These are phyloP conservation scores for Chlorocebus sabaeus DNA, from an alignment of 2,113 vertebrate genomes.

Conservation along the genomic window DNA sequence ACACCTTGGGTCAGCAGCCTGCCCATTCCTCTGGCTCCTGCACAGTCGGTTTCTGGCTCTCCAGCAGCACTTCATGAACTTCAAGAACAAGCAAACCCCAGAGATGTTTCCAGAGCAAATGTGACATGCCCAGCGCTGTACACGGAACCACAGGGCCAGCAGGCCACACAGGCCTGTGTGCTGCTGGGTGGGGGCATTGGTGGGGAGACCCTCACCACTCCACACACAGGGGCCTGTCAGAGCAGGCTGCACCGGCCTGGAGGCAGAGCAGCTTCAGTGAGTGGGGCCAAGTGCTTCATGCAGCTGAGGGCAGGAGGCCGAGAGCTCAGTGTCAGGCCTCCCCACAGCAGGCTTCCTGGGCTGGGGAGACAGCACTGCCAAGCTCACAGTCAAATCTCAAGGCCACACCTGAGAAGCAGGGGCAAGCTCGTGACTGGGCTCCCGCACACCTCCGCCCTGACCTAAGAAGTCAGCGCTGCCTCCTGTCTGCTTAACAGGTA, in stretches of 20 bases:
- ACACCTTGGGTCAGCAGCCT: background rate
- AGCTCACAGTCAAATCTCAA: background rate
- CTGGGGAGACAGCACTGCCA: background rate
- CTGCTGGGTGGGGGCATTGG: background rate
- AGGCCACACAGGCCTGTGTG: background rate
- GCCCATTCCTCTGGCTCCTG: background rate
- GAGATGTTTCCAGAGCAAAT: background rate
- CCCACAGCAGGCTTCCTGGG: background rate
- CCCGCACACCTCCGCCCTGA: no score
- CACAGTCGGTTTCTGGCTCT: background rate
- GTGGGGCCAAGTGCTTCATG: fast-evolving
- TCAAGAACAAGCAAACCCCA: background rate
- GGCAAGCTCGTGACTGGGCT: fast-evolving
- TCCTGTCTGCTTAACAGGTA: no score
- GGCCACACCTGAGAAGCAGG: background rate
- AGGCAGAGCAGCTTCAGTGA: background rate
- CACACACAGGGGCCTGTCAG: no score
- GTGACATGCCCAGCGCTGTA: background rate
- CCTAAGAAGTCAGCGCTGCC: background rate
- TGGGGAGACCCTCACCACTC: background rate
- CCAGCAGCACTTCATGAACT: no score
- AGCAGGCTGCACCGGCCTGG: fast-evolving
- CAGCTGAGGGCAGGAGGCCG: background rate
- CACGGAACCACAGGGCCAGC: background rate
- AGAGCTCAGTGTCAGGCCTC: background rate